Evolutionary conservation across 2,113 vertebrate species (phyloP).

Genomic region (Chloropsis hardwickii): DNA sequence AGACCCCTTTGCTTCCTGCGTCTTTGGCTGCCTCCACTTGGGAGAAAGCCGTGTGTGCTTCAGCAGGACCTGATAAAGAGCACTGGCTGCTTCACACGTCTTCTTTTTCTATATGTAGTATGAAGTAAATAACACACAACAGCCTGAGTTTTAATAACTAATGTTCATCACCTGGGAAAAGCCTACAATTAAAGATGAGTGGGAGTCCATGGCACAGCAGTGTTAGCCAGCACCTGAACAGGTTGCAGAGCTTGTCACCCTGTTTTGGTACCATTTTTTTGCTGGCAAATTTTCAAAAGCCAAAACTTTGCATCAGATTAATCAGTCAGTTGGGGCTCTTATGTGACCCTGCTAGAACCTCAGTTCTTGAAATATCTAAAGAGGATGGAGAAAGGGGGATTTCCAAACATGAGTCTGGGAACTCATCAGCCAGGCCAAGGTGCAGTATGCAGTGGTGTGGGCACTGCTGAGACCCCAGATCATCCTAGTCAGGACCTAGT

Average conservation of each 20-base stretch:
- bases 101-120: background rate
- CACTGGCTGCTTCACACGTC: background rate
- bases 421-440: background rate
- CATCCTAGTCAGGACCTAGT: background rate
- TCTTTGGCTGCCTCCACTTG: background rate
- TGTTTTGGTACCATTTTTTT: background rate
- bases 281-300: background rate
- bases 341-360: background rate
- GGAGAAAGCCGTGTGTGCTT: background rate
- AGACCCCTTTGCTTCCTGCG: background rate
- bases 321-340: background rate
- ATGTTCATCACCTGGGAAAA: background rate
- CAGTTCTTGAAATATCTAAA: background rate
- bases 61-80: background rate
- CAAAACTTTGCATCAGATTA: background rate
- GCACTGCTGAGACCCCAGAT: background rate
- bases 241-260: background rate
- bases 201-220: background rate
- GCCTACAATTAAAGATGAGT: background rate
- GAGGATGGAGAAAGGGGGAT: background rate
- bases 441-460: rapidly evolving
- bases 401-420: background rate
- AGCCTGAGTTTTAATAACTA: background rate
- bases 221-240: background rate
- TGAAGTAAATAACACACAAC: background rate